Base-by-base conservation (phyloP, 2,888 invertebrate genomes). In the Leptopilina syphax region DNA sequence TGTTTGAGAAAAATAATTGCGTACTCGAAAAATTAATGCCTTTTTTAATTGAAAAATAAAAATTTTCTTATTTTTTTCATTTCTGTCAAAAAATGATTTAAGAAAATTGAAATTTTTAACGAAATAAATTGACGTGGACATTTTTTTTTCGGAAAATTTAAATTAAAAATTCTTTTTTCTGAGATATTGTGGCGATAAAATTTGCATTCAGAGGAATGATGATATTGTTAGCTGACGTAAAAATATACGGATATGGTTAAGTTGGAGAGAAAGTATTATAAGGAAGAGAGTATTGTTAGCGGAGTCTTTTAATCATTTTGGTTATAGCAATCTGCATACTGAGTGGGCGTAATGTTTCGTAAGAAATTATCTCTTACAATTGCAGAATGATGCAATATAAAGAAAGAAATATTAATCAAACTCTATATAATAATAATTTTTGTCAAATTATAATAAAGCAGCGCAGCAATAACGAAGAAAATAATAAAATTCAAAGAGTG, bases 221-320 rank as follows among this genome's bases (percentile, higher is more conserved):
- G 50, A 63, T 63, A 63, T 73, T 63, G 79, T 50, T 18, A 77
- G 54, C 68, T 34, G 60, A 50, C 50, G 47, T 54, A 65, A 60
- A 67, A 18, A 44, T 67, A 67, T 67, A 27, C 50, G 68, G 68
- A 70, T 54, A n/a, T 44, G 60, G 44, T 60, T 54, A 68, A 18
- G 41, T 70, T 54, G 54, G 27, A 70, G 70, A 70, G 70, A 70
- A 70, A 70, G 70, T 54, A 8, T 34, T 50, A 50, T 50, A 50
- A 54, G 12, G 24, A 50, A 50, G 18, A 68, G 24, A 68, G 47
- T 12, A 68, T 68, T 18, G 41, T 66, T 65, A 65, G 65, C 65
- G 12, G 34, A 44, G 41, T 41, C 41, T 66, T 67, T 67, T 41
- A 67, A 67, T 67, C 44, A 67, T 67, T 67, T 67, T 24, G 44